A percentile compares a stretch with the other conserved stretches of the same genome.
These are phyloP conservation scores for Pteropus alecto DNA, from an alignment of 2,113 vertebrate species.

Conservation along the genomic window DNA sequence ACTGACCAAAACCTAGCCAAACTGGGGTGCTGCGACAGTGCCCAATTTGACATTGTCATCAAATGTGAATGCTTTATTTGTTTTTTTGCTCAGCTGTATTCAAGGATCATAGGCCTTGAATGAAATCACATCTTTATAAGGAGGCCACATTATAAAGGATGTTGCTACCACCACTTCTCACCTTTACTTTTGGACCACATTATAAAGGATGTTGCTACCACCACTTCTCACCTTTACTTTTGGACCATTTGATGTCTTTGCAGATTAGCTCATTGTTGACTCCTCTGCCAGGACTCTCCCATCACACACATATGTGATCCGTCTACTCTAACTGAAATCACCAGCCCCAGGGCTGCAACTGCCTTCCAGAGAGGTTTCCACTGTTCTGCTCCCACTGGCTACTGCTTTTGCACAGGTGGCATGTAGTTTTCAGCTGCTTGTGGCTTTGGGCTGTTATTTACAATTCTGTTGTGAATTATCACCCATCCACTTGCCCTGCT, in stretches of 20 bases:
- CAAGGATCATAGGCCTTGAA: not conserved
- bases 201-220: not conserved
- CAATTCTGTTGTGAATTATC: not conserved
- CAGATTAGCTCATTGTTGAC: not conserved
- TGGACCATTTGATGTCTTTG: not conserved
- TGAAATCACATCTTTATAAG: not conserved
- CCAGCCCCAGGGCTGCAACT: not conserved
- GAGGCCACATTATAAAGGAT: not conserved
- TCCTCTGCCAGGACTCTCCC: not conserved
- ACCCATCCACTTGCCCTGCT: not conserved
- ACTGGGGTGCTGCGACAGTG: not conserved
- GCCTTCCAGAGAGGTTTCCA: not conserved
- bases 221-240: not conserved
- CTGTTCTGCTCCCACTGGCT: not conserved
- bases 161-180: not conserved
- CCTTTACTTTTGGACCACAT: not conserved
- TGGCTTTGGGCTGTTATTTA: not conserved
- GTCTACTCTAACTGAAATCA: not conserved
- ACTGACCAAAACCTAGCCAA: not conserved
- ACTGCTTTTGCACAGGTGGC: not conserved
- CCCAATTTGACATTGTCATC: not conserved
- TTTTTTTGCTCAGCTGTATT: not conserved
- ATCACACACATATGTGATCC: not conserved
- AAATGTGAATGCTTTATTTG: not conserved
- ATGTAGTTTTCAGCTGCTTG: not conserved